A percentile compares a stretch with the other conserved stretches of the same genome.
Conservation (phyloP, 2,113 vertebrate species). For the Tetraodon nigroviridis region DNA sequence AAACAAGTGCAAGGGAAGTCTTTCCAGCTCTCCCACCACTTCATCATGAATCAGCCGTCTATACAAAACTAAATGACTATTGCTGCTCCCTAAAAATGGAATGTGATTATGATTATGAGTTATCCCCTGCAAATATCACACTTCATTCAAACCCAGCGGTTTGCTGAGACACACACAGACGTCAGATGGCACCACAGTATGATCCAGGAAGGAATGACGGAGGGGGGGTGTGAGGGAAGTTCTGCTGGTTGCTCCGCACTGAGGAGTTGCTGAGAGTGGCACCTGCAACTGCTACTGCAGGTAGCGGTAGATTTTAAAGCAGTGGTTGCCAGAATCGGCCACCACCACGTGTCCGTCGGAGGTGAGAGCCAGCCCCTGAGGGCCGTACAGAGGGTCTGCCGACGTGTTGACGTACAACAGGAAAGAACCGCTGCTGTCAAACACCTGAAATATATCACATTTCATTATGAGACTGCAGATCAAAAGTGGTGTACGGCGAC, state of each 20-base stretch:
- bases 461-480: background rate
- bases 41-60: slow-evolving; percentile 23
- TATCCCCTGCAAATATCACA: slow-evolving; percentile 10
- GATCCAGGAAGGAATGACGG: slow-evolving; percentile 15
- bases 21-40: slow-evolving; percentile 27
- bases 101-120: slow-evolving; percentile 25
- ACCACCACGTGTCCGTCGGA: slow-evolving; percentile 95
- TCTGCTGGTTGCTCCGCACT: slow-evolving; percentile 5
- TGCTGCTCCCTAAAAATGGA: slow-evolving; percentile 15
- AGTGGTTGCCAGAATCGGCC: slow-evolving; percentile 98
- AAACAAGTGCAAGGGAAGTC: slow-evolving; percentile 23
- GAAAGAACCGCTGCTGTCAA: slow-evolving; percentile 96
- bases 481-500: too few species aligned
- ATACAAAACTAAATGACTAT: too few species aligned
- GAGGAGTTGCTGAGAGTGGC: background rate
- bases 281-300: slow-evolving; percentile 82
- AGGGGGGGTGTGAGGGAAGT: slow-evolving; percentile 26
- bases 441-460: slow-evolving; percentile 76
- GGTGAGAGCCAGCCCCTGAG: slow-evolving; percentile 93
- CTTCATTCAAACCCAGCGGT: slow-evolving; percentile 13
- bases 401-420: slow-evolving; percentile 98
- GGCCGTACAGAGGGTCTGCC: slow-evolving; percentile 94
- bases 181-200: slow-evolving; percentile 43
- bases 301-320: slow-evolving; percentile 97
- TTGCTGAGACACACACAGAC: background rate